Evolutionary conservation across 2,797 vertebrate species (phyloP), one percentile per base, ranked within the genome.

Genomic region (Borostomias antarcticus): DNA sequence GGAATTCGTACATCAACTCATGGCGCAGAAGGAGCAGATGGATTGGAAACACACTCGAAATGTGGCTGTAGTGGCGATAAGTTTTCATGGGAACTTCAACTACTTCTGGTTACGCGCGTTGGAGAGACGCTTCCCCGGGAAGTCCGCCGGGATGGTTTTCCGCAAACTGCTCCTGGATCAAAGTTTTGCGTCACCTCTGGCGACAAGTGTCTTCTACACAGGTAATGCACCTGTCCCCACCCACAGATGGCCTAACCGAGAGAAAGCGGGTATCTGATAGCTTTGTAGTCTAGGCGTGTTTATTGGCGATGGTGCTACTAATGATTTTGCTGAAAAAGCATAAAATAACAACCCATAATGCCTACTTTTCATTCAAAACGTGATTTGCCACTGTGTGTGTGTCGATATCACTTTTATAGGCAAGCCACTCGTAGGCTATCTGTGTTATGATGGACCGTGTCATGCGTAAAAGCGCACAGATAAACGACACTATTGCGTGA

Each of bases 1-100:
- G 0, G 96, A 97, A 77, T 85, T 93, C 51, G 87, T 91, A 32
- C 95, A 97, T 75, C 95, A 97, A 89, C 83, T 83, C 29, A 81
- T 95, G 2, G 85, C 89, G 3, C 86, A 86, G 72, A 82, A 82
- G 70, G 85, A 90, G 51, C 71, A 81, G 67, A 30, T 92, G 6
- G 94, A 98, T 89, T 94, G 95, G 94, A 90, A 68, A 35, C 95
- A 94, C 82, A 97, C 95, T 4, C 89, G 90, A 54, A 91, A 91
- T 10, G 94, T 95, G 61, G 95, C 93, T 51, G 83, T 94, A 0
- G 91, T 98, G 82, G 93, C 92, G 0, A 81, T 95, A 72, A 87
- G 87, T 65, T 97, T 96, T 81, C 96, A 97, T 5, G 95, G 92
- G 11, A 94, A 96, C 88, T 95, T 97, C 63, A 95, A 93, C 78